Evolutionary conservation across 2,888 invertebrate species (phyloP), one percentile per base, ranked within the genome.

Genomic region (Periphyllus acericola): DNA sequence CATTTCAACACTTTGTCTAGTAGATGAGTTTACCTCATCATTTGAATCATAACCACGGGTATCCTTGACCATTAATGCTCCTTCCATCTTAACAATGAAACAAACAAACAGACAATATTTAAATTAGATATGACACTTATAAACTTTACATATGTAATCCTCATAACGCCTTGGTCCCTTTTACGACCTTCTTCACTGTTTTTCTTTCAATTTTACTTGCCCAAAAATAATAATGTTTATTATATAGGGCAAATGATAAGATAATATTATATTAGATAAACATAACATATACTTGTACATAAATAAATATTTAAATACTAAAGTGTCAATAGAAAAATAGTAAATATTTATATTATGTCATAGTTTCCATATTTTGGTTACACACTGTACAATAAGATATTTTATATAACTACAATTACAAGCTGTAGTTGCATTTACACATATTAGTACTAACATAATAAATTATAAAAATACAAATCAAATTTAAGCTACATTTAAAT

Each of bases 131-230:
- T 74, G 19, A 75, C 32, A 87, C 55, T 36, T 60, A 72, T 80
- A 36, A 68, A 84, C 84, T 68, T 68, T n/a, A 76, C 60, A 75
- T 74, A 29, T 86, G 21, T 71, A 17, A 72, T 79, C 66, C 87
- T 36, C 40, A 87, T 60, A 84, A 75, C 87, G 81, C 74, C 81
- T 87, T 81, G 74, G 81, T 81, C 81, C 87, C 74, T 75, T 81
- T 87, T 87, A 87, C 87, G 81, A 87, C 87, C 87, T 87, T 87
- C 87, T 81, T 87, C 87, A 87, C 34, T 68, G 68, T 68, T 83
- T 36, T 0, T 40, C 29, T 40, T 29, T 75, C 19, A 40, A 40
- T 40, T 40, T 40, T 86, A 79, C 80, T 86, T 80, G 80, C 52
- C 52, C 66, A 66, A 68, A 34, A 85, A 52, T 52, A 78, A 66